A percentile compares a stretch with the other conserved stretches of the same genome.
phyloP scores from a whole-genome alignment of 2,113 vertebrate genomes.

The Trogon melanurus region DNA sequence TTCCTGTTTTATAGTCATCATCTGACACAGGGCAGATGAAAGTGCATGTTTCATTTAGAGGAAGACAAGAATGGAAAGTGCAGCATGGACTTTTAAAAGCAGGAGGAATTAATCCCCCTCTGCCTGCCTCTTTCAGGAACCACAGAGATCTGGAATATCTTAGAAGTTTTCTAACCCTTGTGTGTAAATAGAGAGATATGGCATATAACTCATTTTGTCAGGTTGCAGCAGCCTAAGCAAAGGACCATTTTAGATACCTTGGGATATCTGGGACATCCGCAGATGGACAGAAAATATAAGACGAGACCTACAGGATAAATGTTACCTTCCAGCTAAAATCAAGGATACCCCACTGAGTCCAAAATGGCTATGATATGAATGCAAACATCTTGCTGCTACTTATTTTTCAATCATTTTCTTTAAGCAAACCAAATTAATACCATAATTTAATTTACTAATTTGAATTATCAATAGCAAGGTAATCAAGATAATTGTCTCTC shows the following conservation, averaged over 20 bases:
- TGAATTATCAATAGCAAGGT: neutral
- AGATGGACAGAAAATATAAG: neutral
- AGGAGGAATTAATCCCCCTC: neutral
- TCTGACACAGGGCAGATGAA: neutral
- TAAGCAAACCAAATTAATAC: neutral
- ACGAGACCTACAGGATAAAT: neutral
- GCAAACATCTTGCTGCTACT: neutral
- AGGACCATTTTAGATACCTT: neutral
- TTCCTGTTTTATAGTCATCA: neutral
- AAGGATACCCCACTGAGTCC: neutral
- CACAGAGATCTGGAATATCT: neutral
- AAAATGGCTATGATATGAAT: neutral
- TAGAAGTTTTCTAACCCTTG: neutral
- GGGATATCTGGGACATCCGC: neutral
- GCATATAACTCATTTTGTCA: neutral
- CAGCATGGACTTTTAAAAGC: neutral
- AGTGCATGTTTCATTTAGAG: neutral
- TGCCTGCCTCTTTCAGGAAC: neutral
- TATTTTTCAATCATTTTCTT: neutral
- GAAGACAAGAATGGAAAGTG: neutral
- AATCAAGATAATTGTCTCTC: neutral
- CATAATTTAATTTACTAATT: neutral
- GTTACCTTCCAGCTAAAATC: neutral
- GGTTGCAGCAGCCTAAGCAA: neutral
- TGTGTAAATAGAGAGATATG: neutral